Percentiles rank a stretch among this genome's conserved stretches.
These are phyloP conservation scores for Erpobdella octoculata DNA, from an alignment of 2,888 invertebrate species.

Conservation along the genomic window DNA sequence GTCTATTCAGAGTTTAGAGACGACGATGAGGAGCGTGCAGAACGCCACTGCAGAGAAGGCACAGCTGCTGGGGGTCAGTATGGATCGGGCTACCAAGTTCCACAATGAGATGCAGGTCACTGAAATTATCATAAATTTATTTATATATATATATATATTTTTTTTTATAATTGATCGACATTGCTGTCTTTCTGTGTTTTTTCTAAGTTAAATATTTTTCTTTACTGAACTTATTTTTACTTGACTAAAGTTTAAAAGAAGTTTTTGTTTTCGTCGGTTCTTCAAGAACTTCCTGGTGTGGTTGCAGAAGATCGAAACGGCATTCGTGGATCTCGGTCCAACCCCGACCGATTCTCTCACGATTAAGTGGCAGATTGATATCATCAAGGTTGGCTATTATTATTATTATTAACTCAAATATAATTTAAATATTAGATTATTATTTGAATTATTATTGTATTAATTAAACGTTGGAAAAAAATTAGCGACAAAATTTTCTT, in stretches of 20 bases:
- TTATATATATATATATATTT: too few relatives aligned
- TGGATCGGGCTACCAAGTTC: constrained; percentile 81
- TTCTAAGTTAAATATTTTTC: neutral
- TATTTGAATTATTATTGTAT: neutral
- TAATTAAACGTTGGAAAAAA: too few relatives aligned
- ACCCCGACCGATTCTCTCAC: constrained; percentile 87
- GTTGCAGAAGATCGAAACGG: constrained; percentile 77
- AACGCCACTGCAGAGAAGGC: constrained; percentile 74
- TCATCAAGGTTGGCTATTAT: constrained; percentile 73
- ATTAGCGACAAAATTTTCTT: neutral
- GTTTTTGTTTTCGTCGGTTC: neutral
- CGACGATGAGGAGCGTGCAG: constrained; percentile 71
- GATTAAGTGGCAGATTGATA: constrained; percentile 85
- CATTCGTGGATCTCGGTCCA: constrained; percentile 75
- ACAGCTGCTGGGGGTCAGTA: constrained; percentile 88
- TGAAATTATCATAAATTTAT: too few relatives aligned
- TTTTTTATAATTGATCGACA: too few relatives aligned
- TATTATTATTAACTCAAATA: too few relatives aligned
- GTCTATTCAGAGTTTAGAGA: constrained; percentile 80
- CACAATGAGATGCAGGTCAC: constrained; percentile 49
- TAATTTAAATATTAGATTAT: neutral
- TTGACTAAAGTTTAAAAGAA: neutral
- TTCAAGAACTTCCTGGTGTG: constrained; percentile 75
- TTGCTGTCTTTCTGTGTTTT: neutral
- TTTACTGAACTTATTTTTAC: neutral